Conservation (phyloP, 2,888 invertebrate species). For the Neoitamus cyanurus region DNA sequence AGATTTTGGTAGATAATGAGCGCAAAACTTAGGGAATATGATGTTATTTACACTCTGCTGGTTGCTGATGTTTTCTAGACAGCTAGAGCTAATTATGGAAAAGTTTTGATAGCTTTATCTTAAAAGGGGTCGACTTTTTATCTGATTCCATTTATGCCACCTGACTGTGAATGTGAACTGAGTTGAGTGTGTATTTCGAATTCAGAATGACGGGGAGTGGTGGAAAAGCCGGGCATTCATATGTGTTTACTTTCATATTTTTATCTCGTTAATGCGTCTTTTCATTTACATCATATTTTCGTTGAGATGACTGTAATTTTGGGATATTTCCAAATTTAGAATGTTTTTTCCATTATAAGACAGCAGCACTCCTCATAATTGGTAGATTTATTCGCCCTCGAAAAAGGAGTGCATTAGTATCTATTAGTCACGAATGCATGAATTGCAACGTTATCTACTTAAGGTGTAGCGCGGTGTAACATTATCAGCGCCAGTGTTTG, state of each 20-base stretch:
- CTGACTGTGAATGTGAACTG: not conserved
- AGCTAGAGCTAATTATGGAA: not conserved
- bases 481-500: too few species aligned
- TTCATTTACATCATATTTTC: not conserved
- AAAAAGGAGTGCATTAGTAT: too few species aligned
- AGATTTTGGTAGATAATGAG: not conserved
- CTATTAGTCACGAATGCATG: too few species aligned
- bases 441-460: too few species aligned
- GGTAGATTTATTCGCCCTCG: too few species aligned
- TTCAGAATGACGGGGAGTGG: not conserved
- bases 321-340: not conserved
- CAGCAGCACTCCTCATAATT: too few species aligned
- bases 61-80: not conserved
- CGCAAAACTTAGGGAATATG: not conserved
- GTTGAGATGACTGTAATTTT: not conserved
- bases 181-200: not conserved
- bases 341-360: too few species aligned
- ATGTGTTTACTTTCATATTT: not conserved
- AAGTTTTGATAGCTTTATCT: not conserved
- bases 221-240: not conserved
- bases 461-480: too few species aligned
- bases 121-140: not conserved
- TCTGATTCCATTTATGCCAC: not conserved
- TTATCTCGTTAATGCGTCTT: not conserved
- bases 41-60: not conserved